Base-by-base conservation (phyloP, 1,140 invertebrate species). In the Dendroctonus ponderosae region DNA sequence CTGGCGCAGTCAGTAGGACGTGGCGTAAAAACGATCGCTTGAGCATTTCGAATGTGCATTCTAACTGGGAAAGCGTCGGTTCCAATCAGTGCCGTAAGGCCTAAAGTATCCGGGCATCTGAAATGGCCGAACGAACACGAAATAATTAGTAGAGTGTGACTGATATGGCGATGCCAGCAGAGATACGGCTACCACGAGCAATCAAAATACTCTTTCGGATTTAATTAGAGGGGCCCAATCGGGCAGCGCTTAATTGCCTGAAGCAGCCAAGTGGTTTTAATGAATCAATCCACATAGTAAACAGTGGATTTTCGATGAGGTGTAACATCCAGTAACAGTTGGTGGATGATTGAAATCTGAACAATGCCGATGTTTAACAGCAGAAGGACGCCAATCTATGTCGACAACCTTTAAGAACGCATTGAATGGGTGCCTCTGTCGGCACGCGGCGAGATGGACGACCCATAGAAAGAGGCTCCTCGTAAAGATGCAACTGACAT, bases 141-240 rank as follows among this genome's bases (percentile, higher is more conserved):
- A 66, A 58, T 66, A 66, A 58, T 66, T 66, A 66, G 63, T 66
- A 66, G 63, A 66, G 63, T 66, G 56, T 66, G 63, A 66, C 63
- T 66, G 48, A 66, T 57, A 57, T 43, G 14, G 26, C 58, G 63
- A 66, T 66, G 7, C 38, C 38, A 58, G n/a, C 39, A 4, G n/a
- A 50, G 63, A 66, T 66, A 66, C 48, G 6, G 42, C 48, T 66
- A 59, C 43, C 38, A 38, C n/a, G 41, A 37, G 51, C 61, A 62
- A 53, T 62, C 51, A 58, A 57, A 64, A 64, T 62, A 62, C 51
- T 56, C 49, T 63, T 53, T 63, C 53, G 1, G 46, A 49, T 64
- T 62, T 52, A 62, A 62, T 53, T 62, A 53, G 40, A 43, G 26
- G 26, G 53, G 61, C n/a, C 41, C 61, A 62, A 62, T 62, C 50